A percentile compares a stretch with the other conserved stretches of the same genome.
phyloP scores from a whole-genome alignment of 35 echinoderm and acorn worm species.

The Apostichopus californicus region DNA sequence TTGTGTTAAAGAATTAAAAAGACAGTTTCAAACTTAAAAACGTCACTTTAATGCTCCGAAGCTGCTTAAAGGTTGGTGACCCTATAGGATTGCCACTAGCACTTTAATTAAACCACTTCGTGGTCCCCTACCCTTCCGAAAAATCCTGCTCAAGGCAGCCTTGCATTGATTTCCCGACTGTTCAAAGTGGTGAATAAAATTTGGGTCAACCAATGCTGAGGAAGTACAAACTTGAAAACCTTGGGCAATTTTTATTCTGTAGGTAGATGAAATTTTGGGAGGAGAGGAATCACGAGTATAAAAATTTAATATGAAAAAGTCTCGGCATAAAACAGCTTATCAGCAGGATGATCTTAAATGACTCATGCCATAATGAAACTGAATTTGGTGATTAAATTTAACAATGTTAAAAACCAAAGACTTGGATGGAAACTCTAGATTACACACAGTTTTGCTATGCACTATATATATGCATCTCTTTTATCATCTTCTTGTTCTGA shows the following conservation, averaged over 20 bases:
- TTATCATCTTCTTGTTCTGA: no score
- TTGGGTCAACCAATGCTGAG: slow-evolving; percentile 19
- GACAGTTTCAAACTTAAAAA: background rate
- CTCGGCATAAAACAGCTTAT: no score
- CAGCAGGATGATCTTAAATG: no score
- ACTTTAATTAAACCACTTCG: slow-evolving; percentile 18
- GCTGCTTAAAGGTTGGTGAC: slow-evolving; percentile 10
- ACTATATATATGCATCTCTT: no score
- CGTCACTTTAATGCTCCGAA: background rate
- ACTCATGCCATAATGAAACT: no score
- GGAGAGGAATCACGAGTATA: no score
- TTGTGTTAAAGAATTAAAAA: background rate
- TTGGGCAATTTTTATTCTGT: background rate
- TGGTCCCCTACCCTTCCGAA: background rate
- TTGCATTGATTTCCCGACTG: background rate
- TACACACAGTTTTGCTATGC: no score
- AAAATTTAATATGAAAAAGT: no score
- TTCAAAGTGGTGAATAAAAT: background rate
- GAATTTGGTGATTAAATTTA: no score
- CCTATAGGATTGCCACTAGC: slow-evolving; percentile 26
- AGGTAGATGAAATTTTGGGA: background rate
- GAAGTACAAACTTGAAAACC: background rate
- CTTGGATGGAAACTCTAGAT: no score
- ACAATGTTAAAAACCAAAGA: no score
- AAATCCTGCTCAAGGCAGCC: background rate